Base-by-base conservation (phyloP, 2,797 vertebrate genomes). In the Uromys caudimaculatus region DNA sequence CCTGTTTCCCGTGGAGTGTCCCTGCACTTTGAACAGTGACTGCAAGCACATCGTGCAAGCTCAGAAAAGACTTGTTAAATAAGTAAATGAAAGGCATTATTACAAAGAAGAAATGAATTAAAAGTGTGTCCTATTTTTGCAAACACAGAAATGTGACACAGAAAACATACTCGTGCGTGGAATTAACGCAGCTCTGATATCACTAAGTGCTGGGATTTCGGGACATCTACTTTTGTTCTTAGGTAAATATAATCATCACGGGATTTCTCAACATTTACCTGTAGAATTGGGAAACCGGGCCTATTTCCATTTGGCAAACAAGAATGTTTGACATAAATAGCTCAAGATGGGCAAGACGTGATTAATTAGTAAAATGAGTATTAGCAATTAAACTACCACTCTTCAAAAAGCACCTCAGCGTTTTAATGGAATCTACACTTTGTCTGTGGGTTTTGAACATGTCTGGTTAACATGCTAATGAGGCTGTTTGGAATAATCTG, bases 191-290 rank as follows among this genome's bases (percentile, higher is more conserved):
- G 44, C 62, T 56, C 4, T 76, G 58, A 75, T 41, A 32, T 50
- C 85, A 29, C 23, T 11, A 86, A 44, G 6, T 19, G 21, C 44
- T 86, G 44, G 10, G 29, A 88, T 41, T 79, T 60, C 3, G 41
- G 47, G n/a, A 85, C 82, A 86, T 93, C 77, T 90, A 78, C 17
- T 95, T 93, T 93, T 75, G 23, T 84, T 88, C 85, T 87, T 16
- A 60, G 27, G 24, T 83, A 69, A 32, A 83, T 35, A 87, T 16
- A 90, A 47, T 52, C 54, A 24, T 87, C 79, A 24, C 1, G 75
- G 32, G 75, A 12, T 47, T 76, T 83, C 60, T 41, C 67, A 83
- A 75, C 1, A 54, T 69, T 83, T 95, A 87, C 82, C 78, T 93
- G 77, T 90, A 27, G 62, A 77, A 67, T 21, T 91, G 41, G 64